Evolutionary conservation across 2,888 invertebrate species (phyloP).

Genomic region (Parnassius apollo): DNA sequence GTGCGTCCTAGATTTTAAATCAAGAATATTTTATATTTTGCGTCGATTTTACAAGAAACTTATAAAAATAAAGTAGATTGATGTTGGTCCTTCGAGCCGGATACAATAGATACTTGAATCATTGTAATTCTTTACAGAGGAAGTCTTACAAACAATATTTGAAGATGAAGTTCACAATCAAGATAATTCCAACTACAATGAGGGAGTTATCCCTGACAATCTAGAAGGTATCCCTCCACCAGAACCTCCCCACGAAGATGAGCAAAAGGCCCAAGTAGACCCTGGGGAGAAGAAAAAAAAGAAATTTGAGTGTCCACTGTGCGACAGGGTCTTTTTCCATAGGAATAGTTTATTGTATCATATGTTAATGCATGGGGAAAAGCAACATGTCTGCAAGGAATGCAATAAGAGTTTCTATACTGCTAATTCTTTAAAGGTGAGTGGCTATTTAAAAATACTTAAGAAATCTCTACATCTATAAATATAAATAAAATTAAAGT

Average conservation of each 20-base stretch:
- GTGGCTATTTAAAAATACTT: slow-evolving; percentile 3
- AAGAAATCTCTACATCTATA: too few species aligned
- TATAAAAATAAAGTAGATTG: too few species aligned
- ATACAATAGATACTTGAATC: not conserved
- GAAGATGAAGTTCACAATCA: slow-evolving; percentile 51
- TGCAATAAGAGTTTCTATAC: slow-evolving; percentile 93
- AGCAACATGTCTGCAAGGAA: slow-evolving; percentile 88
- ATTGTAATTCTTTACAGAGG: slow-evolving; percentile 47
- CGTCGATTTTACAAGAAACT: too few species aligned
- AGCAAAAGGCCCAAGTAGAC: slow-evolving; percentile 13
- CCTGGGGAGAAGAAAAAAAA: slow-evolving; percentile 51
- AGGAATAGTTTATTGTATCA: slow-evolving; percentile 93
- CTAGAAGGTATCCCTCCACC: slow-evolving; percentile 18
- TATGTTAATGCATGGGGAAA: slow-evolving; percentile 88
- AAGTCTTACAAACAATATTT: slow-evolving; percentile 66
- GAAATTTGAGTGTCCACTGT: slow-evolving; percentile 82
- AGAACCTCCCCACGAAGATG: slow-evolving; percentile 12
- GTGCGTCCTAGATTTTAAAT: too few species aligned
- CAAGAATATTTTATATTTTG: too few species aligned
- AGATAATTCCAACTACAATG: slow-evolving; percentile 38
- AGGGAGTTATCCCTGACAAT: slow-evolving; percentile 43
- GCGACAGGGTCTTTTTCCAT: slow-evolving; percentile 88
- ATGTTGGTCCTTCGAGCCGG: too few species aligned
- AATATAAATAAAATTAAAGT: too few species aligned
- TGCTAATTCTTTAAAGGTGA: slow-evolving; percentile 88